phyloP scores from a whole-genome alignment of 2,113 vertebrate species.

The Antennarius striatus region DNA sequence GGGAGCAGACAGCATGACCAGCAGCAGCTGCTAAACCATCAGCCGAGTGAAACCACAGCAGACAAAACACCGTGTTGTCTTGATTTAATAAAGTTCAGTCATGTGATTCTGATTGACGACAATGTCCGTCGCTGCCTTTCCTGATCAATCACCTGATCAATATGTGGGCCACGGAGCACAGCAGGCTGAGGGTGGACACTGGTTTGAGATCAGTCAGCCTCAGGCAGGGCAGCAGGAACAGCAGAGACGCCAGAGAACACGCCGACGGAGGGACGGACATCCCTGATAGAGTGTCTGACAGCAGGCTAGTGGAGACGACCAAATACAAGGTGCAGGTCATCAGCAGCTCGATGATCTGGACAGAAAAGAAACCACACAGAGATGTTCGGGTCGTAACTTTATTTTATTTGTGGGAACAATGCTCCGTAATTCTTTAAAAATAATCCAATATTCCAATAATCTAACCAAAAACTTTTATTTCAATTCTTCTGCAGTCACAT shows the following conservation, averaged over 20 bases:
- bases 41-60: conserved; percentile 18
- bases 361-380: too few relatives aligned
- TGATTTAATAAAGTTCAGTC: conserved; percentile 6
- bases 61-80: not conserved
- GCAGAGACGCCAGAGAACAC: conserved; percentile 77
- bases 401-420: too few relatives aligned
- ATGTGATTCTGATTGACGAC: conserved; percentile 8
- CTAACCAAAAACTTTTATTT: too few relatives aligned
- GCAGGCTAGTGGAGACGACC: conserved; percentile 80
- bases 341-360: conserved; percentile 80
- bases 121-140: not conserved
- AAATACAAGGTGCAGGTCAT: conserved; percentile 87
- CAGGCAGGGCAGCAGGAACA: conserved; percentile 79
- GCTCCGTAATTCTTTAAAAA: too few relatives aligned
- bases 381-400: too few relatives aligned
- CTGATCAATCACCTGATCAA: conserved; percentile 73
- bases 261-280: conserved; percentile 69
- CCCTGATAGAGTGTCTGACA: conserved; percentile 77
- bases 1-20: conserved; percentile 18
- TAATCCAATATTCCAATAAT: too few relatives aligned
- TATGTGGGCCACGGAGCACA: conserved; percentile 84
- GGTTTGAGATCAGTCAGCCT: conserved; percentile 82
- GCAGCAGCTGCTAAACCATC: conserved; percentile 30
- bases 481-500: too few relatives aligned
- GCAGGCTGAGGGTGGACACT: conserved; percentile 80